Percentiles rank a stretch among this genome's conserved stretches.
These are phyloP conservation scores for Micromussa lordhowensis DNA, from an alignment of 92 coral and sea anemone genomes.

Conservation along the genomic window DNA sequence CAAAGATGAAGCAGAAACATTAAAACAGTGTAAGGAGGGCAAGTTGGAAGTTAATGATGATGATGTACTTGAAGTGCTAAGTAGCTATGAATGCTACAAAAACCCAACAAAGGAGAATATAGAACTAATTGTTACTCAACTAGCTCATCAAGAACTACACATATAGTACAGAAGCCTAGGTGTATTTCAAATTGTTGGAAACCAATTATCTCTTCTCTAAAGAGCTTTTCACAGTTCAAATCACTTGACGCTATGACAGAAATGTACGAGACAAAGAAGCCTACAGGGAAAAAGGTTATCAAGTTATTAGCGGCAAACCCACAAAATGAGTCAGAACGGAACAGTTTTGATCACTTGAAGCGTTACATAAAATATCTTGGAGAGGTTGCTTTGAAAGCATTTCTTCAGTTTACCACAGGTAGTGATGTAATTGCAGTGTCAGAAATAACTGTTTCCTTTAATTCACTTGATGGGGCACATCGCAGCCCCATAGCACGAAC, in stretches of 20 bases:
- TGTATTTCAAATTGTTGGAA: constrained; percentile 70
- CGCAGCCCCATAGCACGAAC: constrained; percentile 65
- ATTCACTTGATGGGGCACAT: no score
- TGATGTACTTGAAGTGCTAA: constrained; percentile 50
- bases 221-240: no score
- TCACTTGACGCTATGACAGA: constrained; percentile 48
- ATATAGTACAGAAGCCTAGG: constrained; percentile 63
- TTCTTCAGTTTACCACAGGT: constrained; percentile 69
- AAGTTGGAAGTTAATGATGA: constrained; percentile 55
- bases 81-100: no score
- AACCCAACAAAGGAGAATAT: constrained; percentile 60
- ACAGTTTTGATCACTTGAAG: no score
- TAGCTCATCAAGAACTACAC: constrained; percentile 76
- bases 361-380: no score
- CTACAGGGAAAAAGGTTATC: constrained; percentile 56
- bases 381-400: no score
- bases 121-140: constrained; percentile 41
- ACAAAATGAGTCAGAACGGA: no score
- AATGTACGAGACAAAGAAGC: constrained; percentile 32
- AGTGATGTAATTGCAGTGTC: constrained; percentile 57
- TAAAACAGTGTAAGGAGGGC: constrained; percentile 27
- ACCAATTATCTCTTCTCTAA: constrained; percentile 60
- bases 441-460: no score
- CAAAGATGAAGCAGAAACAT: constrained; percentile 50
- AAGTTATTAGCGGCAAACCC: constrained; percentile 59